These are phyloP conservation scores for Stenichneumon culpator DNA, from an alignment of 2,888 invertebrate species.

Conservation along the genomic window DNA sequence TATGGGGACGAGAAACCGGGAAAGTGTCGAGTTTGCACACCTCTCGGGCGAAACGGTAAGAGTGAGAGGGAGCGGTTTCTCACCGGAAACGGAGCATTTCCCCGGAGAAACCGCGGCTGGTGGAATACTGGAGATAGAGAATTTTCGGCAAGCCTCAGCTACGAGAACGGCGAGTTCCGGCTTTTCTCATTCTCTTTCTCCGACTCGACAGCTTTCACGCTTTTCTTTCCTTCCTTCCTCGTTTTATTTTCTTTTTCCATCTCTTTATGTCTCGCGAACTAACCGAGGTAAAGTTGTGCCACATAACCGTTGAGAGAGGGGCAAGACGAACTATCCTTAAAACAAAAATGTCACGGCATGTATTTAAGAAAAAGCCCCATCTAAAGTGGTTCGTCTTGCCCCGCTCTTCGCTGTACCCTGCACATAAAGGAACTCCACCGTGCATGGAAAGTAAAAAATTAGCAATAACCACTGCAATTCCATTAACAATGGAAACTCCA, in stretches of 20 bases:
- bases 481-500: no score
- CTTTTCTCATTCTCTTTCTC: constrained; percentile 34
- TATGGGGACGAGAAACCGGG: constrained; percentile 22
- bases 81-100: constrained; percentile 62
- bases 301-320: no score
- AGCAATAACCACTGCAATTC: no score
- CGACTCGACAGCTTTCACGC: constrained; percentile 22
- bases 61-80: constrained; percentile 35
- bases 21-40: constrained; percentile 65
- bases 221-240: background rate
- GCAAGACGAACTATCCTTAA: no score
- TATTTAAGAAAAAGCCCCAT: no score
- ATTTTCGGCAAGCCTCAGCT: constrained; percentile 38
- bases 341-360: no score
- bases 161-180: constrained; percentile 41
- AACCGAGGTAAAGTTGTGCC: no score
- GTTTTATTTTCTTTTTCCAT: background rate
- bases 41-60: constrained; percentile 44
- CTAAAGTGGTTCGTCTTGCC: background rate
- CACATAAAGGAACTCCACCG: background rate
- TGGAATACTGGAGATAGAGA: constrained; percentile 38
- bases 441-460: background rate
- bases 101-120: constrained; percentile 51
- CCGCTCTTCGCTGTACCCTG: no score
- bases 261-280: constrained; percentile 10